Evolutionary conservation across 2,888 invertebrate genomes (phyloP), one percentile per base, ranked within the genome.

Genomic region (Drosophila prolongata): DNA sequence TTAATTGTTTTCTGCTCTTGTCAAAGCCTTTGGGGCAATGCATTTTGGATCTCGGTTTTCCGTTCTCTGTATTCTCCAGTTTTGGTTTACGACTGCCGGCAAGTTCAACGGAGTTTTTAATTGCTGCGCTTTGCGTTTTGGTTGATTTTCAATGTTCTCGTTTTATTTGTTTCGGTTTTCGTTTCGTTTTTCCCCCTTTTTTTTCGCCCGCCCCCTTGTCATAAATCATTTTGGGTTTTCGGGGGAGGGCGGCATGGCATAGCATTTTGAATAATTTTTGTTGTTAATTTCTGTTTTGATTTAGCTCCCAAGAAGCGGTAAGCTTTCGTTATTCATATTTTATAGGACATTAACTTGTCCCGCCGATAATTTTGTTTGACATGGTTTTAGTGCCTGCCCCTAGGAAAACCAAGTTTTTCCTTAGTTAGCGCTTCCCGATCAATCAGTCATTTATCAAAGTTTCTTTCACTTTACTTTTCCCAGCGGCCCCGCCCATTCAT

Each of bases 51-150:
- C 58, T 42, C 19, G 46, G 38, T 50, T 68, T 54, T 27, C 30
- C 35, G 34, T 62, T 67, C 40, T 67, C 47, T n/a, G 24, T 24
- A 5, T 19, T 49, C 47, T 30, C 14, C 30, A 53, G 62, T 77
- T 76, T 68, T 73, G 49, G 54, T 68, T 64, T 76, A 75, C 74
- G 76, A 46, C 74, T 66, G 66, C 73, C 87, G 80, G 87, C 81
- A 68, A 76, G 81, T 81, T 84, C 76, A 78, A 79, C 81, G 66
- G 76, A 78, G 66, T 84, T 85, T 84, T 87, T 87, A 84, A 84
- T 84, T 84, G 87, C 81, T 69, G 71, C 67, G 62, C 67, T 71
- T 79, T 75, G 74, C 75, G 79, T 77, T 81, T 62, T 50, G 62
- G 62, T 60, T 35, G 60, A 49, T 64, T 79, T 75, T 55, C 67